Evolutionary conservation across 1,140 invertebrate genomes (phyloP).

Genomic region (Cylas formicarius): DNA sequence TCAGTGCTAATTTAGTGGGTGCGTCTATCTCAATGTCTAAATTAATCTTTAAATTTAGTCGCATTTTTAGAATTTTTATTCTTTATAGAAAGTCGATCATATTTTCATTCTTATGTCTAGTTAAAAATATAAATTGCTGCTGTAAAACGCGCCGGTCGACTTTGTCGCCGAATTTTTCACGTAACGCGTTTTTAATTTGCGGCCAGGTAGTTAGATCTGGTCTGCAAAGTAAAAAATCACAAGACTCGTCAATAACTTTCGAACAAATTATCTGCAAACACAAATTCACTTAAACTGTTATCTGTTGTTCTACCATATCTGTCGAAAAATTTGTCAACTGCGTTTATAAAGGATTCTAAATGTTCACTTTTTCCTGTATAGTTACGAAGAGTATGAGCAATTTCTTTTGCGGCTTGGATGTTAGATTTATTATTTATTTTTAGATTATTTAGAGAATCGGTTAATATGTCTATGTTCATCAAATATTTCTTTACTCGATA

Average conservation of each 20-base stretch:
- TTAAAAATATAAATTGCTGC: conserved; percentile 10
- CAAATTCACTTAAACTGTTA: not conserved
- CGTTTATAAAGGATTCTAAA: conserved; percentile 5
- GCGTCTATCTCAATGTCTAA: not conserved
- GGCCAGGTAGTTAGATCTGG: conserved; percentile 7
- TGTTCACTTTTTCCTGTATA: not conserved
- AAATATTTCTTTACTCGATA: not conserved
- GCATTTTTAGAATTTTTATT: not conserved
- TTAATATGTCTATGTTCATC: not conserved
- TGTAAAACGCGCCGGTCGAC: not conserved
- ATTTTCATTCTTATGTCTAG: conserved; percentile 1
- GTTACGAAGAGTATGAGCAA: too few species aligned
- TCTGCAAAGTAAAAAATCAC: conserved; percentile 1
- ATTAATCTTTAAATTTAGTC: not conserved
- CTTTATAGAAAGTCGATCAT: conserved; percentile 1
- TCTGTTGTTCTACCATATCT: not conserved
- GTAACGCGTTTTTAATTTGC: not conserved
- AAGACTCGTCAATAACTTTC: conserved; percentile 2
- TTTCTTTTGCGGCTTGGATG: too few species aligned
- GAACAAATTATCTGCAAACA: not conserved
- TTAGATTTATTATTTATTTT: too few species aligned
- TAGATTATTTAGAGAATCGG: too few species aligned
- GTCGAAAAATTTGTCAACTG: not conserved
- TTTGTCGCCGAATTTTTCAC: conserved; percentile 3
- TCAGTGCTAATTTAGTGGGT: not conserved